A percentile compares a stretch with the other conserved stretches of the same genome.
Evolutionary conservation across 2,113 vertebrate genomes (phyloP).

Genomic region (Rhizomys pruinosus): DNA sequence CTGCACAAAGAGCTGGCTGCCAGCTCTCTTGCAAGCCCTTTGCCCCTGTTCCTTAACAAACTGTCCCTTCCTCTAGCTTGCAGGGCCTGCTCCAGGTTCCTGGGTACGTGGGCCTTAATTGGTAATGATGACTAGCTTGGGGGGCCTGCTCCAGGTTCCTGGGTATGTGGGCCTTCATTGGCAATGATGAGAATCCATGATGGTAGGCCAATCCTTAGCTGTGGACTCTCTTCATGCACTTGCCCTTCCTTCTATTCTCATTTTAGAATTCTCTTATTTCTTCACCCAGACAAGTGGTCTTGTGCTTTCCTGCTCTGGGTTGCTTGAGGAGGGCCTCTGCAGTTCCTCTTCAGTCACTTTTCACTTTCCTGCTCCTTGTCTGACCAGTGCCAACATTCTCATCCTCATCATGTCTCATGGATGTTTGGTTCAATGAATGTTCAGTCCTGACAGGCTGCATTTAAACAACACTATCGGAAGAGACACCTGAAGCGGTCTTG

Average conservation of each 20-base stretch:
- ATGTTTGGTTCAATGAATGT: neutral
- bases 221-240: neutral
- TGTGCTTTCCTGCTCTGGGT: neutral
- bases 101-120: no score
- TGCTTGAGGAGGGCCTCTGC: rapidly evolving
- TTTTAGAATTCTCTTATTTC: rapidly evolving
- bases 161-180: neutral
- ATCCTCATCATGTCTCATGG: neutral
- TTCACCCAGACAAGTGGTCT: neutral
- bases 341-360: neutral
- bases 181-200: rapidly evolving
- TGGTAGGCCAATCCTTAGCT: neutral
- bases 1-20: neutral
- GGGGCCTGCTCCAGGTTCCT: rapidly evolving
- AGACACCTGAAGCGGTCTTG: neutral
- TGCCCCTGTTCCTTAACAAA: neutral
- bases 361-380: neutral
- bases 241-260: neutral
- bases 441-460: neutral
- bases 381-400: neutral
- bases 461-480: neutral
- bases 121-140: no score
- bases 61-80: rapidly evolving
- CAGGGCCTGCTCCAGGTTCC: rapidly evolving
- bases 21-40: neutral